Conservation (phyloP, 2,888 invertebrate species). For the Liopterus haemorrhoidalis region DNA sequence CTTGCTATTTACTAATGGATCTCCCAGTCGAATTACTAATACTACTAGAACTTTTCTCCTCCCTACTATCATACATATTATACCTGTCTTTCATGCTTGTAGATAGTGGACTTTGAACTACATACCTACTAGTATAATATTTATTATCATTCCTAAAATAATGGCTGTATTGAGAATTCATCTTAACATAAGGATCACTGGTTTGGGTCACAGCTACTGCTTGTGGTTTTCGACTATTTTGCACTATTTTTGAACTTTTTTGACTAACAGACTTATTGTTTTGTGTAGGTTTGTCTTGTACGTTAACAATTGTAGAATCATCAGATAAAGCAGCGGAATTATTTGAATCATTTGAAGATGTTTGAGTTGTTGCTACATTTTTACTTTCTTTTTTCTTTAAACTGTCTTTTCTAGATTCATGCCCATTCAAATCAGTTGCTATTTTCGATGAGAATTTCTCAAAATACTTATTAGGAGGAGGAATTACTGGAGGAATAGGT, state of each 20-base stretch:
- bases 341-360: slow-evolving; percentile 16
- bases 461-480: slow-evolving; percentile 8
- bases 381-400: no score
- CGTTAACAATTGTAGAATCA: slow-evolving; percentile 8
- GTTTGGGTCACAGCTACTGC: not conserved
- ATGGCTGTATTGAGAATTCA: not conserved
- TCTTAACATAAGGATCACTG: slow-evolving; percentile 16
- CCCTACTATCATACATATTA: slow-evolving; percentile 18
- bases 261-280: no score
- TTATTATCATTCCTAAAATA: slow-evolving; percentile 6
- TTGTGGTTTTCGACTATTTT: not conserved
- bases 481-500: slow-evolving; percentile 8
- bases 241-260: no score
- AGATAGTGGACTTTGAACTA: no score
- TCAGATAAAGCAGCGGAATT: slow-evolving; percentile 8
- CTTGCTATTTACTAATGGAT: slow-evolving; percentile 24
- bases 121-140: not conserved
- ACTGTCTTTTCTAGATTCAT: no score
- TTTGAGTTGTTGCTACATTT: no score
- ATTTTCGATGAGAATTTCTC: slow-evolving; percentile 11
- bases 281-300: slow-evolving; percentile 7
- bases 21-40: slow-evolving; percentile 31
- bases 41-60: slow-evolving; percentile 29
- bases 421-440: no score
- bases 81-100: slow-evolving; percentile 20